These are phyloP conservation scores for Coenonympha arcania DNA, from an alignment of 2,888 invertebrate species.

Conservation along the genomic window DNA sequence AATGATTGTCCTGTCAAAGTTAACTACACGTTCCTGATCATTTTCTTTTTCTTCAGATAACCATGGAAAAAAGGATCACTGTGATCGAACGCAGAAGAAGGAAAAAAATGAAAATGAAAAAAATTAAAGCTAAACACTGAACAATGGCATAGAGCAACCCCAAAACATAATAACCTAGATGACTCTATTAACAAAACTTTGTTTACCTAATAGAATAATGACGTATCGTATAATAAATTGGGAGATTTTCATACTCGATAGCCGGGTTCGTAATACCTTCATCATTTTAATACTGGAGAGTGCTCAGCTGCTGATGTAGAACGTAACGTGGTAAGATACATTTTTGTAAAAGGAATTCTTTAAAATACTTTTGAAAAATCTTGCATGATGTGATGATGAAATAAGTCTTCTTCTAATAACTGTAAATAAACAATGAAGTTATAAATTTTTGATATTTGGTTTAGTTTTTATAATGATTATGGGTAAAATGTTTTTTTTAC, in stretches of 20 bases:
- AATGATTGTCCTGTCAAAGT: too few species aligned
- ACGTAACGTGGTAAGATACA: background rate
- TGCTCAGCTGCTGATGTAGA: slow-evolving; percentile 51
- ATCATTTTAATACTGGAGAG: slow-evolving; percentile 71
- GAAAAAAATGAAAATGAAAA: background rate
- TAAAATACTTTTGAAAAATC: too few species aligned
- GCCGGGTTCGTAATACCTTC: slow-evolving; percentile 44
- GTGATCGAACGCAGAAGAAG: background rate
- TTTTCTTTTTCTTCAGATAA: too few species aligned
- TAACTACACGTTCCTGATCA: too few species aligned
- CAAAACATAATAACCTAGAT: slow-evolving; percentile 49
- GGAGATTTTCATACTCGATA: slow-evolving; percentile 72
- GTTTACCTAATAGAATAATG: slow-evolving; percentile 74
- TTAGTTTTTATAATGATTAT: too few species aligned
- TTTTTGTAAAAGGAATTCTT: background rate
- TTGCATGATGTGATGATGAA: too few species aligned
- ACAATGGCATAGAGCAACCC: slow-evolving; percentile 10
- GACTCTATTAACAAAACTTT: slow-evolving; percentile 68
- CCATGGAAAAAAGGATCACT: too few species aligned
- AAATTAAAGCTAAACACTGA: slow-evolving; percentile 12
- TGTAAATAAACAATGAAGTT: too few species aligned
- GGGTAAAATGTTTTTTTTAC: too few species aligned
- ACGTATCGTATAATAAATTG: slow-evolving; percentile 72
- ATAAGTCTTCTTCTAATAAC: too few species aligned
- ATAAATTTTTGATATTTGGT: too few species aligned